These are phyloP conservation scores for Pammene aurita DNA, from an alignment of 2,888 invertebrate genomes.

Conservation along the genomic window DNA sequence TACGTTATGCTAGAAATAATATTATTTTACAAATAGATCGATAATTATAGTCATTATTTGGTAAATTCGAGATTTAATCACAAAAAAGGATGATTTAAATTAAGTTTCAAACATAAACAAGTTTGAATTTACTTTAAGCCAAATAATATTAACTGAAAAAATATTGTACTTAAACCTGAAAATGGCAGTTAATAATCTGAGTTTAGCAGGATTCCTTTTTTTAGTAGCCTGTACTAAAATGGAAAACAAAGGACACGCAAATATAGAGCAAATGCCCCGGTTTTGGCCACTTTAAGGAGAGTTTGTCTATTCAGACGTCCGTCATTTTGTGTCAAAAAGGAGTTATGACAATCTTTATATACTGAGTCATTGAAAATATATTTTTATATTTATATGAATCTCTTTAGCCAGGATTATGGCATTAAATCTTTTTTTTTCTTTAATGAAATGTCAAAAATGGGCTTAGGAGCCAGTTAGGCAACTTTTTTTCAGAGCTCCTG, in stretches of 20 bases:
- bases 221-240: background rate
- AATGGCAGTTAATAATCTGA: slow-evolving; percentile 4
- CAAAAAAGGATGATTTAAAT: background rate
- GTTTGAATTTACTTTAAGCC: background rate
- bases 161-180: slow-evolving; percentile 13
- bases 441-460: too few relatives aligned
- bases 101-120: background rate
- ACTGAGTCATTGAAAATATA: too few relatives aligned
- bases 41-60: slow-evolving; percentile 32
- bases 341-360: too few relatives aligned
- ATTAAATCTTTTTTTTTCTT: too few relatives aligned
- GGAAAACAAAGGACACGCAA: background rate
- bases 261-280: too few relatives aligned
- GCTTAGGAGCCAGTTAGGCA: too few relatives aligned
- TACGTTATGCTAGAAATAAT: slow-evolving; percentile 36
- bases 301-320: too few relatives aligned
- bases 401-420: too few relatives aligned
- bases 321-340: too few relatives aligned
- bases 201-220: background rate
- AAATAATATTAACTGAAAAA: background rate
- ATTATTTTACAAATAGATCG: slow-evolving; percentile 41
- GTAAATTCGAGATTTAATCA: slow-evolving; percentile 25
- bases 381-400: too few relatives aligned
- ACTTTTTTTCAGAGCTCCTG: too few relatives aligned
- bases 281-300: too few relatives aligned